Conservation (phyloP, 1,140 invertebrate genomes). For the Batillaria attramentaria region DNA sequence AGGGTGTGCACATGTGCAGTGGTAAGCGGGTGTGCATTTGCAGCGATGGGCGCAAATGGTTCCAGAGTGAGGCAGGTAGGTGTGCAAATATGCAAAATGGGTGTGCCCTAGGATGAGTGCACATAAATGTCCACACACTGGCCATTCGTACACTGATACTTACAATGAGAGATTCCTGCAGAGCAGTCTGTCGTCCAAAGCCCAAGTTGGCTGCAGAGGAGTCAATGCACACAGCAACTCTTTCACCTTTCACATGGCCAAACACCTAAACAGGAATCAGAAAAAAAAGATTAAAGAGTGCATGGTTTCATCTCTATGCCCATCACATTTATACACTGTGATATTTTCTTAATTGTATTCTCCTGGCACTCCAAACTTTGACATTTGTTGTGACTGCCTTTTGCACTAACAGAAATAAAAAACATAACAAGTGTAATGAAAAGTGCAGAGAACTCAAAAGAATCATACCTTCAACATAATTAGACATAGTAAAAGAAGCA, state of each 20-base stretch:
- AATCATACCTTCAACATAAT: no score
- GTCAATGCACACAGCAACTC: slow-evolving; percentile 67
- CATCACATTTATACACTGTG: no score
- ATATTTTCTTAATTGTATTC: no score
- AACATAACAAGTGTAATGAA: no score
- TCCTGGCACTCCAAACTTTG: no score
- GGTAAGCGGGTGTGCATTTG: neutral
- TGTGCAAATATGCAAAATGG: no score
- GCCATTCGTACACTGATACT: slow-evolving; percentile 34
- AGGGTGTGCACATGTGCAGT: neutral
- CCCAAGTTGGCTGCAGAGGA: slow-evolving; percentile 69
- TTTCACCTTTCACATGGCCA: slow-evolving; percentile 67
- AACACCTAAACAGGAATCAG: slow-evolving; percentile 59
- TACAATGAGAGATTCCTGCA: slow-evolving; percentile 68
- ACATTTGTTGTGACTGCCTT: no score
- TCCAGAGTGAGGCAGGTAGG: no score
- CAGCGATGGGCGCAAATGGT: neutral
- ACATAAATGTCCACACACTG: neutral
- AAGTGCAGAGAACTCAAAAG: no score
- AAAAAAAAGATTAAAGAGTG: neutral
- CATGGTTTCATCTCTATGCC: neutral
- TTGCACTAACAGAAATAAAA: no score
- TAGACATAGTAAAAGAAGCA: no score
- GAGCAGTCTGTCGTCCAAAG: slow-evolving; percentile 66
- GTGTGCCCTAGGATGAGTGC: no score